A percentile compares a stretch with the other conserved stretches of the same genome.
Evolutionary conservation across 2,797 vertebrate species (phyloP).

Genomic region (Morelia viridis): DNA sequence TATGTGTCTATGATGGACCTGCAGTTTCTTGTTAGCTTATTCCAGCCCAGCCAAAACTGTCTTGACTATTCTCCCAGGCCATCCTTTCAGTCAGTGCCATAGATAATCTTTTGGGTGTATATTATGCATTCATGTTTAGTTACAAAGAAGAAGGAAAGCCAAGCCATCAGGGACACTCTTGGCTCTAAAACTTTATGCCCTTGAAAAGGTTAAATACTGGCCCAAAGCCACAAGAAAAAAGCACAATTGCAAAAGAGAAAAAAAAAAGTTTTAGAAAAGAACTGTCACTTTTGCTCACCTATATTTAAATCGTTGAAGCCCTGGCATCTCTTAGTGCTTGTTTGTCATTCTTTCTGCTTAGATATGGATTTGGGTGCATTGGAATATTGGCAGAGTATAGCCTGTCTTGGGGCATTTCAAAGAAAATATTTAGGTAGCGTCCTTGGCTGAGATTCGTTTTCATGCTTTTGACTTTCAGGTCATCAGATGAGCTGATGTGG

Average conservation of each 20-base stretch:
- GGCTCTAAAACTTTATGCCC: conserved; percentile 1
- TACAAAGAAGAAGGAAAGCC: not conserved
- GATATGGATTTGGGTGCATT: not conserved
- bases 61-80: not conserved
- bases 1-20: no score
- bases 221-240: not conserved
- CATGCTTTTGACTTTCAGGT: not conserved
- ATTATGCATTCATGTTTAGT: conserved; percentile 25
- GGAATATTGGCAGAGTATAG: not conserved
- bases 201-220: conserved; percentile 1
- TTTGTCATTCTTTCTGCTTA: not conserved
- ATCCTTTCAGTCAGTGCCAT: not conserved
- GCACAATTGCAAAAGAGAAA: not conserved
- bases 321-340: not conserved
- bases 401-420: not conserved
- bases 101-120: not conserved
- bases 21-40: not conserved
- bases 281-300: not conserved
- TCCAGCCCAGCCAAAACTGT: not conserved
- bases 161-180: conserved; percentile 3
- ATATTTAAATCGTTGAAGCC: not conserved
- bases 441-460: not conserved
- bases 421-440: not conserved
- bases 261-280: not conserved
- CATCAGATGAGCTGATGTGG: not conserved